Conservation (phyloP, 2,113 vertebrate species). For the Mus musculus region GRCm39 chr17:6342501-6343000, state of each 20-base stretch:
- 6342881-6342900: background rate
- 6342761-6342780: fast-evolving
- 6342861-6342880: background rate
- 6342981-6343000: background rate
- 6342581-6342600: background rate
- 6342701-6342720: fast-evolving
- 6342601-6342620: fast-evolving
- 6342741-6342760: background rate
- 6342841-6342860: fast-evolving
- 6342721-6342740: background rate
- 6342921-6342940: fast-evolving
- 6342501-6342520: background rate
- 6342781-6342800: background rate
- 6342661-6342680: fast-evolving
- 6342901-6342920: background rate
- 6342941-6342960: fast-evolving
- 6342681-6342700: too few species aligned
- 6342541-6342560: fast-evolving
- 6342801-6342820: background rate
- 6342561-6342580: background rate
- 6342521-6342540: background rate
- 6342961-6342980: background rate
- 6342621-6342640: background rate
- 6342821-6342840: background rate
- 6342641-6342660: background rate